Evolutionary conservation across 2,797 vertebrate species (phyloP).

Genomic region (Hoplostethus atlanticus): DNA sequence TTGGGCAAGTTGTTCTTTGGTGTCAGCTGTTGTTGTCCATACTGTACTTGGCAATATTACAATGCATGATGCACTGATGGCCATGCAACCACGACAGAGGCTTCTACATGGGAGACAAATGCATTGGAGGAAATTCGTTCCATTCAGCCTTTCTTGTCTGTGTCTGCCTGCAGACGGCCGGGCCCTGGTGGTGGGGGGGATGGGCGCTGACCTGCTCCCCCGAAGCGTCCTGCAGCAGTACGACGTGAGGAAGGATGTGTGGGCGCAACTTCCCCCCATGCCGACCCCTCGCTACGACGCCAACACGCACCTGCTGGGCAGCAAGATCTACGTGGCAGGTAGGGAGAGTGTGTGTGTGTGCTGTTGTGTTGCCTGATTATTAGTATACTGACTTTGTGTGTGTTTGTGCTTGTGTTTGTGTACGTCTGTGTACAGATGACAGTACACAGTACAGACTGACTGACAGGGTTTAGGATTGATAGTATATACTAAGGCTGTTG

Average conservation of each 20-base stretch:
- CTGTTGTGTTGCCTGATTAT: no score
- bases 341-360: conserved; percentile 3
- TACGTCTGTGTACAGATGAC: no score
- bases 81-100: no score
- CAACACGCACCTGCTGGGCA: conserved; percentile 89
- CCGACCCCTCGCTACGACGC: conserved; percentile 94
- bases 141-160: background rate
- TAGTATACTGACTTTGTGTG: background rate
- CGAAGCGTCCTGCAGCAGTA: conserved; percentile 95
- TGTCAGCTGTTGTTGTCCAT: no score
- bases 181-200: conserved; percentile 93
- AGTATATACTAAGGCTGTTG: no score
- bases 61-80: no score
- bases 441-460: no score
- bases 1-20: conserved; percentile 5
- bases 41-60: no score
- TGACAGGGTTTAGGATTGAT: no score
- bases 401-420: background rate
- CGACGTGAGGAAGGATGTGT: conserved; percentile 95
- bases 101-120: no score
- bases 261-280: conserved; percentile 95
- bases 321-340: conserved; percentile 97
- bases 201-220: conserved; percentile 93
- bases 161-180: conserved; percentile 86
- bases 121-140: no score